These are phyloP conservation scores for Aramus guarauna DNA, from an alignment of 2,113 vertebrate species.

Conservation along the genomic window DNA sequence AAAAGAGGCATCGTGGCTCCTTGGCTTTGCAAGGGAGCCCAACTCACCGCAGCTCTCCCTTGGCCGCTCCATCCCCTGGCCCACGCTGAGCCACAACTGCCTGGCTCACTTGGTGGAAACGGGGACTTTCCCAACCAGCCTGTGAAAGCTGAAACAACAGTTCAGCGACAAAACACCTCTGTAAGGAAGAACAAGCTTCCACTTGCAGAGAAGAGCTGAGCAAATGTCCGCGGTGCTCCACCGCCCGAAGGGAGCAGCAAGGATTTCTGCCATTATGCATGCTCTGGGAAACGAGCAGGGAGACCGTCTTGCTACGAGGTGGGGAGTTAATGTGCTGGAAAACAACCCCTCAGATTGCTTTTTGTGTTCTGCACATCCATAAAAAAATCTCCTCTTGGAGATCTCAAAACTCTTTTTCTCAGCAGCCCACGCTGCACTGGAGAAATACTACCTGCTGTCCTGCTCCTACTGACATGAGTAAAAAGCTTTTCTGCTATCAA, in stretches of 20 bases:
- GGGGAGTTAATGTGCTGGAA: background rate
- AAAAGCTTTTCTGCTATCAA: background rate
- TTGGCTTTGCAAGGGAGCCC: background rate
- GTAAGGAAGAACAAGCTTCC: background rate
- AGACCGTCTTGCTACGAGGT: accelerated
- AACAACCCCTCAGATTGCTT: background rate
- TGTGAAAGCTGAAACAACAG: background rate
- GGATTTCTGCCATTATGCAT: background rate
- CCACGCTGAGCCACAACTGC: background rate
- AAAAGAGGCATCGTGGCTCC: accelerated
- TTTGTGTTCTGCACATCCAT: background rate
- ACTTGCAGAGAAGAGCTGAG: background rate
- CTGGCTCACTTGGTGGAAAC: background rate
- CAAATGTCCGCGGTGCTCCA: accelerated
- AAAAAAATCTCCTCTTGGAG: background rate
- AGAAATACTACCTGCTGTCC: background rate
- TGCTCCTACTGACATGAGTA: background rate
- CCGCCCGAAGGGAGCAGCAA: background rate
- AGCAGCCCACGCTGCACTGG: background rate
- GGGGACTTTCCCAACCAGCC: background rate
- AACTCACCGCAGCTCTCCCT: background rate
- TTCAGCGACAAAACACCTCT: background rate
- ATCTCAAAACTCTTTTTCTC: background rate
- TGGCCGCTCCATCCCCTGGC: too few species aligned
- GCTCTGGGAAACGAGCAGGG: background rate